A percentile compares a stretch with the other conserved stretches of the same genome.
Evolutionary conservation across 2,888 invertebrate species (phyloP).

Genomic region (Zaprionus lineosus): DNA sequence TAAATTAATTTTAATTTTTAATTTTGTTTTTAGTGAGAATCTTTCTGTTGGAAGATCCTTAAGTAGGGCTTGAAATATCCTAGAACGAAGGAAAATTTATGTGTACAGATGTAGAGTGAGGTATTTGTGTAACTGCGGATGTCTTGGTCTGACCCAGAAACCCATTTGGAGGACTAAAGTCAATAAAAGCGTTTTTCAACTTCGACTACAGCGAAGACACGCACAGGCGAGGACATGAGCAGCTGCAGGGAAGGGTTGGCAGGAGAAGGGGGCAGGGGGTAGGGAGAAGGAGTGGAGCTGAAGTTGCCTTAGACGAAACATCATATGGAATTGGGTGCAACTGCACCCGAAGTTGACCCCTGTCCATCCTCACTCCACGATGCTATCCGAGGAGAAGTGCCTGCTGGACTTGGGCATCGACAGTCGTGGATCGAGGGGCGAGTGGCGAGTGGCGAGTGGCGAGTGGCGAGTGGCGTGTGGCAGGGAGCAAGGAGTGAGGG

Average conservation of each 20-base stretch:
- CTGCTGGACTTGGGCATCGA: not conserved
- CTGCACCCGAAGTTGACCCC: slow-evolving; percentile 23
- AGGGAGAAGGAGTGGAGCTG: not conserved
- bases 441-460: too few species aligned
- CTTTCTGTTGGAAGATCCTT: too few species aligned
- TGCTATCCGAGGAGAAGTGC: slow-evolving; percentile 8
- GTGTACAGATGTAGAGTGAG: too few species aligned
- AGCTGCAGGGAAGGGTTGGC: not conserved
- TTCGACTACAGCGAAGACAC: slow-evolving; percentile 47
- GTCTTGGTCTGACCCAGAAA: slow-evolving; percentile 66
- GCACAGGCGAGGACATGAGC: slow-evolving; percentile 31
- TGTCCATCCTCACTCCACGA: not conserved
- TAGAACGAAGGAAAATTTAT: too few species aligned
- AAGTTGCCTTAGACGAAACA: slow-evolving; percentile 15
- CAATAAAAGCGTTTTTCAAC: slow-evolving; percentile 52
- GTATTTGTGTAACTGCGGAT: slow-evolving; percentile 30
- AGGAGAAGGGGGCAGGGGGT: not conserved
- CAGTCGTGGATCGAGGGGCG: slow-evolving; percentile 18
- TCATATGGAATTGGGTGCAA: slow-evolving; percentile 8
- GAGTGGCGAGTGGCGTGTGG: too few species aligned
- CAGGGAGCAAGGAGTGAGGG: too few species aligned
- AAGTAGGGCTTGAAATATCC: too few species aligned
- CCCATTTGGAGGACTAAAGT: slow-evolving; percentile 69
- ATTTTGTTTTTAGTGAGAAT: too few species aligned
- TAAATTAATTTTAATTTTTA: too few species aligned